phyloP scores from a whole-genome alignment of 2,113 vertebrate genomes.

The Tichodroma muraria region DNA sequence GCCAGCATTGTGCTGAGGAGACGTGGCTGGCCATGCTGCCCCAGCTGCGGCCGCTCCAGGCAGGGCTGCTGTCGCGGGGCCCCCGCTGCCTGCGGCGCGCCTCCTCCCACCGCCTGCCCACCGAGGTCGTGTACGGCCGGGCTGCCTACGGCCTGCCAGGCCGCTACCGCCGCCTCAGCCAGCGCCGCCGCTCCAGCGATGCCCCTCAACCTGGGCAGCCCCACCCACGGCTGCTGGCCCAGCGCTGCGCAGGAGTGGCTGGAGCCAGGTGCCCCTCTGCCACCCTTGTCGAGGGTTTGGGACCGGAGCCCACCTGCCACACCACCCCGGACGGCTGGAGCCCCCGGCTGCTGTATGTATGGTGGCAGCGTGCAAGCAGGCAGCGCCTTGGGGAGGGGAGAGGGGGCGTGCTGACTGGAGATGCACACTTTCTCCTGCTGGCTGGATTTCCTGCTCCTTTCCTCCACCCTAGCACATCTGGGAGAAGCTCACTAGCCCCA shows the following conservation, averaged over 20 bases:
- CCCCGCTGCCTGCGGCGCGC: constrained; percentile 73
- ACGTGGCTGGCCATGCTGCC: not conserved
- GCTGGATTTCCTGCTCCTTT: not conserved
- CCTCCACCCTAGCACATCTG: not conserved
- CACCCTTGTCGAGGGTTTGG: not conserved
- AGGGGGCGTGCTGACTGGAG: not conserved
- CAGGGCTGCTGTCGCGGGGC: constrained; percentile 51
- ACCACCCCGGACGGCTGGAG: constrained; percentile 71
- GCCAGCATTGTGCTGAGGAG: not conserved
- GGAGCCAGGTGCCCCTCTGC: constrained; percentile 7
- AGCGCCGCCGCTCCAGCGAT: constrained; percentile 56
- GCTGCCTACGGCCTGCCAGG: constrained; percentile 67
- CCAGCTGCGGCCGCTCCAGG: not conserved
- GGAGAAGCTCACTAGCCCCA: not conserved
- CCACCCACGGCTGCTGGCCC: not conserved
- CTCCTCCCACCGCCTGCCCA: constrained; percentile 74
- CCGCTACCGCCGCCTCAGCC: constrained; percentile 70
- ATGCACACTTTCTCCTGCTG: not conserved
- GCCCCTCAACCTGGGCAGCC: constrained; percentile 17
- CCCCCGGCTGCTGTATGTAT: constrained; percentile 84
- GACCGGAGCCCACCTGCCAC: not conserved
- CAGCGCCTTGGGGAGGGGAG: not conserved
- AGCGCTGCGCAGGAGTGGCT: not conserved
- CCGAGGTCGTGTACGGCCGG: constrained; percentile 13
- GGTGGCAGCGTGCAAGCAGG: accelerated